A percentile compares a stretch with the other conserved stretches of the same genome.
phyloP scores from a whole-genome alignment of 2,888 invertebrate species.

The Drosophila cracens region DNA sequence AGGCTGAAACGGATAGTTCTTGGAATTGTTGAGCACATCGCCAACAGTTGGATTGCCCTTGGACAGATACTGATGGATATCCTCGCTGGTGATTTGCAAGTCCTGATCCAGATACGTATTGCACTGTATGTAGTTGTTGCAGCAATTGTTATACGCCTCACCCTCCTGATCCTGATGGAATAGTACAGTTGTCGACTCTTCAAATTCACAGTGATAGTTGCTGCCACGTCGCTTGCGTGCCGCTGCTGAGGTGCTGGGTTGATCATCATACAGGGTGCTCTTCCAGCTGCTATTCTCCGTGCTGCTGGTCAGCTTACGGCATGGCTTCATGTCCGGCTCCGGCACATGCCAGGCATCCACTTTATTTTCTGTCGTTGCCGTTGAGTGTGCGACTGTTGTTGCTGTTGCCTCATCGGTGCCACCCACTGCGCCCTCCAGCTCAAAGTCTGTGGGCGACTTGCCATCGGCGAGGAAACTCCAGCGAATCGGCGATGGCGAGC shows the following conservation, averaged over 20 bases:
- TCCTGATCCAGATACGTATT: slow-evolving; percentile 85
- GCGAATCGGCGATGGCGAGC: slow-evolving; percentile 85
- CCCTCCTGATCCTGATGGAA: slow-evolving; percentile 84
- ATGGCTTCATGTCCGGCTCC: slow-evolving; percentile 63
- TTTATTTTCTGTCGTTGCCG: slow-evolving; percentile 48
- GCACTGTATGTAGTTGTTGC: slow-evolving; percentile 84
- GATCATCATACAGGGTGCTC: slow-evolving; percentile 65
- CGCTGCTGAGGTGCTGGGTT: slow-evolving; percentile 74
- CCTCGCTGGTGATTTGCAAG: slow-evolving; percentile 85
- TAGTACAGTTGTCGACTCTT: slow-evolving; percentile 84
- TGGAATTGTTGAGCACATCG: slow-evolving; percentile 83
- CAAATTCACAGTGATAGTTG: slow-evolving; percentile 80
- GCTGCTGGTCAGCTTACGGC: slow-evolving; percentile 63
- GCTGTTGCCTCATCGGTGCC: slow-evolving; percentile 30
- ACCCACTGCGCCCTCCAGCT: slow-evolving; percentile 72
- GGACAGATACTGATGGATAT: slow-evolving; percentile 84
- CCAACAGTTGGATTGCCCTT: slow-evolving; percentile 81
- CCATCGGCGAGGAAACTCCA: slow-evolving; percentile 85
- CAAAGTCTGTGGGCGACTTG: slow-evolving; percentile 78
- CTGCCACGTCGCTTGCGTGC: slow-evolving; percentile 81
- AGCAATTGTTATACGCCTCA: slow-evolving; percentile 85
- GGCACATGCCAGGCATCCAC: slow-evolving; percentile 73
- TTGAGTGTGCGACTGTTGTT: not conserved
- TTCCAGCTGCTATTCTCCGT: slow-evolving; percentile 59
- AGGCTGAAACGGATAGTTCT: slow-evolving; percentile 84